Percentiles rank a stretch among this genome's conserved stretches.
Conservation (phyloP, 2,113 vertebrate genomes). For the Rhabdornis inornatus region DNA sequence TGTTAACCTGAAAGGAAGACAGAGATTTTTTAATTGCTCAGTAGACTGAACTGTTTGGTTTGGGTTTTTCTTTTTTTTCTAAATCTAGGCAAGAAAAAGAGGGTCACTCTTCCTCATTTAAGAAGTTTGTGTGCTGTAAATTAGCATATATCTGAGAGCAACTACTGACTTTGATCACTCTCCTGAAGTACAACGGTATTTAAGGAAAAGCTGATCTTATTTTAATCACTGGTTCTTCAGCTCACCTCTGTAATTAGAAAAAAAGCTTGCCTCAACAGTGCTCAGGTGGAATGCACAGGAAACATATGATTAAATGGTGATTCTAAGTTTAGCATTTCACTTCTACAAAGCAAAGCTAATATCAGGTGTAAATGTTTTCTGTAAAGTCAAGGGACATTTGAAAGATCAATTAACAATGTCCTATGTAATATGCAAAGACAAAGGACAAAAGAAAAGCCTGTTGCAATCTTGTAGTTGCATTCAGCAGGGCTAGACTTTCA, state of each 20-base stretch:
- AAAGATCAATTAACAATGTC: neutral
- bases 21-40: neutral
- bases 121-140: neutral
- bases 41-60: neutral
- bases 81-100: neutral
- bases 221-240: slow-evolving; percentile 38
- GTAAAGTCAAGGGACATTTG: neutral
- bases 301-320: slow-evolving; percentile 52
- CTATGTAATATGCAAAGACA: neutral
- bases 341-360: neutral
- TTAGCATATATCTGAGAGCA: neutral
- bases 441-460: neutral
- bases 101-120: neutral
- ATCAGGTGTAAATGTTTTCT: neutral
- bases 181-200: neutral
- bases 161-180: neutral
- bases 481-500: neutral
- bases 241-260: slow-evolving; percentile 45
- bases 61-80: neutral
- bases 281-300: slow-evolving; percentile 30
- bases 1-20: neutral
- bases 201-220: slow-evolving; percentile 36
- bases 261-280: neutral
- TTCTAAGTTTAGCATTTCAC: slow-evolving; percentile 23
- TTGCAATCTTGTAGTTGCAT: neutral